Evolutionary conservation across 2,888 invertebrate genomes (phyloP).

Genomic region (Noctuana brunneofusca): DNA sequence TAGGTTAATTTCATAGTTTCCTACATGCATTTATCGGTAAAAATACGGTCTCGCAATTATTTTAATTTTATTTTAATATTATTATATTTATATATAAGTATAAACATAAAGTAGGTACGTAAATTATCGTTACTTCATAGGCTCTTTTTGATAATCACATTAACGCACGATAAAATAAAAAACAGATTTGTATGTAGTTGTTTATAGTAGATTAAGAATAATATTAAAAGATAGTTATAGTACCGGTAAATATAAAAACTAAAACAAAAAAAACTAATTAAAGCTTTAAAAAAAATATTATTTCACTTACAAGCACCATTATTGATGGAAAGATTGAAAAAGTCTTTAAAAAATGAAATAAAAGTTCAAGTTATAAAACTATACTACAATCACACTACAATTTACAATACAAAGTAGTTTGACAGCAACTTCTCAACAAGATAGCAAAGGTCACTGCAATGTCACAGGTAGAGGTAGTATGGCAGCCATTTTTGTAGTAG

Average conservation of each 20-base stretch:
- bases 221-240: background rate
- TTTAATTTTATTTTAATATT: no score
- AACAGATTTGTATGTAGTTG: no score
- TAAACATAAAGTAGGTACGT: no score
- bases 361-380: conserved; percentile 20
- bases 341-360: background rate
- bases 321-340: background rate
- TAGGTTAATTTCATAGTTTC: no score
- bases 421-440: conserved; percentile 59
- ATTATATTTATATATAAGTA: no score
- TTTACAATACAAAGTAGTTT: conserved; percentile 51
- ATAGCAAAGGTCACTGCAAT: conserved; percentile 71
- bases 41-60: no score
- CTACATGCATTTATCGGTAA: no score
- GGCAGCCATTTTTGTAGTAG: conserved; percentile 50
- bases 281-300: background rate
- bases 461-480: conserved; percentile 54
- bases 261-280: background rate
- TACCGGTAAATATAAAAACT: background rate
- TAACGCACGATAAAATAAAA: no score
- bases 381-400: no score
- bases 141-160: no score
- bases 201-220: background rate
- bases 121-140: no score
- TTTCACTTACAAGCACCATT: conserved; percentile 62